phyloP scores from a whole-genome alignment of 2,113 vertebrate species.

The Tringa solitaria region DNA sequence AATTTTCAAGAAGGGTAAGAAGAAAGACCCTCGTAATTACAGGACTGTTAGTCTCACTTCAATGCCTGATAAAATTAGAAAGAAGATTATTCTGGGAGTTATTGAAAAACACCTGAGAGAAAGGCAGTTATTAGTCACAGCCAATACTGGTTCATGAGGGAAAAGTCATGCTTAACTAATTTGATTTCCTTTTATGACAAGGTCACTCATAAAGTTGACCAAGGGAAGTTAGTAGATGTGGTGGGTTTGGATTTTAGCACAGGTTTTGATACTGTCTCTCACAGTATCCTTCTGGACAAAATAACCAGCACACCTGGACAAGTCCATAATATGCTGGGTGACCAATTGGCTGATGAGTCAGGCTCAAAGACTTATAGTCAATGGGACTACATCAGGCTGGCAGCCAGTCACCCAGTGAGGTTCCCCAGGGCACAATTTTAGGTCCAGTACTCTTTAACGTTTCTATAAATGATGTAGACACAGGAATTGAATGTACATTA shows the following conservation, averaged over 20 bases:
- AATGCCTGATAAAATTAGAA: not conserved
- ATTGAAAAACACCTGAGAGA: not conserved
- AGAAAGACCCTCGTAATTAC: not conserved
- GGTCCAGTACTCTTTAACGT: not conserved
- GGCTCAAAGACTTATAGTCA: not conserved
- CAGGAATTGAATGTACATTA: not conserved
- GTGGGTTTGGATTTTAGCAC: not conserved
- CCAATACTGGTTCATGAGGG: rapidly evolving
- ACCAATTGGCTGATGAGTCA: rapidly evolving
- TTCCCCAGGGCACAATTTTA: not conserved
- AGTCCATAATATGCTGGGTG: rapidly evolving
- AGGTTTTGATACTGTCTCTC: not conserved
- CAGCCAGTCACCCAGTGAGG: too few relatives aligned
- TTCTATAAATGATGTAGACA: not conserved
- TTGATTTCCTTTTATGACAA: not conserved
- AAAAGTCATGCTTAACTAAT: not conserved
- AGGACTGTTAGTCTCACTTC: not conserved
- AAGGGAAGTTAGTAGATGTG: not conserved
- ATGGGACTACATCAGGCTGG: not conserved
- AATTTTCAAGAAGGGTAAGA: not conserved
- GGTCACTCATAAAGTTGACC: not conserved
- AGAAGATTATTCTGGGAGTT: not conserved
- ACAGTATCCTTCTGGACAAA: not conserved
- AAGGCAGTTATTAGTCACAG: not conserved
- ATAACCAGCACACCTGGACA: not conserved